phyloP scores from a whole-genome alignment of 2,113 vertebrate species.

The Proterorhinus semilunaris region DNA sequence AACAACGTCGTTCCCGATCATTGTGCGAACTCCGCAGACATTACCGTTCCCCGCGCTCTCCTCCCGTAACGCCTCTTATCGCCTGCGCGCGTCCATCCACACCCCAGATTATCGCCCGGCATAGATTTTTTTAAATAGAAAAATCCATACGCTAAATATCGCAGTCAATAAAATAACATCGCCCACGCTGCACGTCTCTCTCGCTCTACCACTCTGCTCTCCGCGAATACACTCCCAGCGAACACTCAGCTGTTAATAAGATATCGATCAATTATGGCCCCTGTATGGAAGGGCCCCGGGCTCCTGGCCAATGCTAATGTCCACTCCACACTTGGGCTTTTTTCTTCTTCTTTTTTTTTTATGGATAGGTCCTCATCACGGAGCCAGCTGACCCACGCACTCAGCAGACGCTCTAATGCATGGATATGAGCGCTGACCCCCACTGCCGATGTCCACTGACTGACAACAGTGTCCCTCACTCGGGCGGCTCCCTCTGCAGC shows the following conservation, averaged over 20 bases:
- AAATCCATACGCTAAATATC: constrained; percentile 81
- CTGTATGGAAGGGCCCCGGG: constrained; percentile 56
- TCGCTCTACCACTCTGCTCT: constrained; percentile 10
- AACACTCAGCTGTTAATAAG: constrained; percentile 72
- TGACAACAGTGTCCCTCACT: constrained; percentile 1
- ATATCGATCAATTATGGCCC: constrained; percentile 75
- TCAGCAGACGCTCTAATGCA: constrained; percentile 29
- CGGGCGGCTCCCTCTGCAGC: not conserved
- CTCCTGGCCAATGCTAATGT: constrained; percentile 54
- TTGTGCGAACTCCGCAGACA: not conserved
- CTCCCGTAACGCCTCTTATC: not conserved
- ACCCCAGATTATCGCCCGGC: constrained; percentile 28
- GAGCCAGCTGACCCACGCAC: constrained; percentile 13
- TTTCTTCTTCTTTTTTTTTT: constrained; percentile 20
- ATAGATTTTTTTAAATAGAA: constrained; percentile 82
- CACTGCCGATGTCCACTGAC: not conserved
- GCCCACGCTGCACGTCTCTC: constrained; percentile 30
- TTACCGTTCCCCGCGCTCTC: not conserved
- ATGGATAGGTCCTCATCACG: constrained; percentile 23
- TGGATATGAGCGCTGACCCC: not conserved
- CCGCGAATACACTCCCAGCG: constrained; percentile 39
- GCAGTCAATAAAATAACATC: constrained; percentile 77
- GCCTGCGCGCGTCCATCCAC: not conserved
- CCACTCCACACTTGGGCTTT: constrained; percentile 14
- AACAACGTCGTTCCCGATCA: not conserved